Conservation (phyloP, 2,888 invertebrate genomes). For the Stenodera caucasica region DNA sequence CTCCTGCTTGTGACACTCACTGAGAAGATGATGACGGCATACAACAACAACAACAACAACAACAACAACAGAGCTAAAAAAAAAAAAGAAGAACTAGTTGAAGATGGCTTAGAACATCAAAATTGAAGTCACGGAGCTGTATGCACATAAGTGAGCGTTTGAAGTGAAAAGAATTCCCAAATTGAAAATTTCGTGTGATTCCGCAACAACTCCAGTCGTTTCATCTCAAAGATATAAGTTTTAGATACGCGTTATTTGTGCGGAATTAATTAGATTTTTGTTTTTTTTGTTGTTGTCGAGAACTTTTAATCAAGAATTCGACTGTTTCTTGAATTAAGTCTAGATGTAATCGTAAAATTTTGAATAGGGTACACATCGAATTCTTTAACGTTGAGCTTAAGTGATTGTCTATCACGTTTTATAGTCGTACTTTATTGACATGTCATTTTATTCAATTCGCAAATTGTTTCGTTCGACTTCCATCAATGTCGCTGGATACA, state of each 20-base stretch:
- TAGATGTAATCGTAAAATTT: background rate
- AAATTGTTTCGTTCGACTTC: background rate
- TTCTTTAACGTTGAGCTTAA: background rate
- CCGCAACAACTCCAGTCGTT: constrained; percentile 19
- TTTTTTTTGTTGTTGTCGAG: too few species aligned
- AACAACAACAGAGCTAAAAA: too few species aligned
- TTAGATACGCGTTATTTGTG: too few species aligned
- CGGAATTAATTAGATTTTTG: too few species aligned
- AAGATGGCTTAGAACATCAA: constrained; percentile 23
- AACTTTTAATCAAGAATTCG: too few species aligned
- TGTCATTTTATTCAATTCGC: background rate
- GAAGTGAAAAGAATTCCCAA: constrained; percentile 26
- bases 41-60: constrained; percentile 10
- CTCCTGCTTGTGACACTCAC: constrained; percentile 28
- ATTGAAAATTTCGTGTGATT: constrained; percentile 37
- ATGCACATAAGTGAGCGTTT: constrained; percentile 31
- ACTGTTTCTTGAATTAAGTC: background rate
- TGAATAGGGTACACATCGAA: background rate
- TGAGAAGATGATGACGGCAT: constrained; percentile 1
- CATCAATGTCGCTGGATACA: background rate
- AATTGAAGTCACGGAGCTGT: constrained; percentile 35
- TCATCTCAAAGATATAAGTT: too few species aligned
- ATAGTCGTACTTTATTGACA: background rate
- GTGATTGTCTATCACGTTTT: constrained; percentile 7
- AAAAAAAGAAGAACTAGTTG: constrained; percentile 1